Evolutionary conservation across 1,140 invertebrate genomes (phyloP), one percentile per base, ranked within the genome.

Genomic region (Bursaphelenchus mucronatus): DNA sequence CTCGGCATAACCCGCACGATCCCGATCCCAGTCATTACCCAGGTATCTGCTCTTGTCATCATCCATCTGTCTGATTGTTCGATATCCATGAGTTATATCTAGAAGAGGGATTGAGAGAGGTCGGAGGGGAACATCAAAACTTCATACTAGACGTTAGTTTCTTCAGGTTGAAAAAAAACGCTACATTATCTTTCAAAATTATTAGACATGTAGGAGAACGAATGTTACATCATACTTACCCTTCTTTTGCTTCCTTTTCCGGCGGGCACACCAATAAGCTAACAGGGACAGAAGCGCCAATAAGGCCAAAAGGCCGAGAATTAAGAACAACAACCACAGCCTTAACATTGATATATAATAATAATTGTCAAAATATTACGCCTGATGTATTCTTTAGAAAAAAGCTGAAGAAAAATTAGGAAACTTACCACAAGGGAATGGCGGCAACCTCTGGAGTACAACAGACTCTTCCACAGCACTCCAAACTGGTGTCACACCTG

Each of bases 231-330:
- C 1, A 11, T 11, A 67, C 76, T 65, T 19, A 79, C 76, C 69
- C 70, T 78, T 74, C 71, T 79, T 81, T 56, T 64, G 69, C 44
- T 68, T 75, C 5, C 57, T 51, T 53, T 77, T 79, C 53, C 68
- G 39, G 15, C 72, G 13, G 0, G 71, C 63, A 40, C 75, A 80
- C 39, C 70, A 57, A 39, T 73, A 75, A 9, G 64, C 64, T 7
- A 80, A 53, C 6, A 66, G 40, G 11, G 61, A 68, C 1, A 76
- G 63, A 6, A 80, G 45, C 10, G 64, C 50, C 9, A 63, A 9
- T 13, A 81, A 63, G 3, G 68, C 39, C 11, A 79, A 44, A 11
- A 78, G 59, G 21, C 50, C 65, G 15, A 80, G 62, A 15, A 73
- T 15, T n/a, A 79, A 59, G 15, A 76, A 65, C n/a, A 80, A 30